Percentiles rank a stretch among this genome's conserved stretches.
phyloP scores from a whole-genome alignment of 1,140 invertebrate genomes.

The Whitmania pigra region DNA sequence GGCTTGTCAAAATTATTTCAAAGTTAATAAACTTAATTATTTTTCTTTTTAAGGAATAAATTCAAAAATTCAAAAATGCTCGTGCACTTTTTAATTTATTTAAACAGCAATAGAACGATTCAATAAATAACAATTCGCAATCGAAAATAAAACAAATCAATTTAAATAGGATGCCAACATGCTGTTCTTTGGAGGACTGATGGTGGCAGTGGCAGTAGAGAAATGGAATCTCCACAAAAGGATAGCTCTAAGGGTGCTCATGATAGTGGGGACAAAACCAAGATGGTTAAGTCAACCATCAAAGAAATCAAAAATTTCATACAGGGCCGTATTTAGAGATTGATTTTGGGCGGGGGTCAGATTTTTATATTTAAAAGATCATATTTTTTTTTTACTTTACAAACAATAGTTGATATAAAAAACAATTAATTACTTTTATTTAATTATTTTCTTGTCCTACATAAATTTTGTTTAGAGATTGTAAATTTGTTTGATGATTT shows the following conservation, averaged over 20 bases:
- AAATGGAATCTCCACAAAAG: conserved; percentile 69
- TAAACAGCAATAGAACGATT: neutral
- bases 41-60: neutral
- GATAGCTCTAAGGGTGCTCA: conserved; percentile 65
- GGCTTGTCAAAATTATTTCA: conserved; percentile 20
- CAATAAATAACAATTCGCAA: neutral
- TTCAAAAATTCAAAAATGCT: neutral
- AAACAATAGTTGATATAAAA: too few species aligned
- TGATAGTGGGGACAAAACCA: conserved; percentile 54
- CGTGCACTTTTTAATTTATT: neutral
- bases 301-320: too few species aligned
- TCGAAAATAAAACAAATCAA: neutral
- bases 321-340: too few species aligned
- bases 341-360: too few species aligned
- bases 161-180: conserved; percentile 49
- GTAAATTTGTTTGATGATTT: too few species aligned
- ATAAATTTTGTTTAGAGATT: too few species aligned
- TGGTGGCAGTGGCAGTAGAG: conserved; percentile 73
- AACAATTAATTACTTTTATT: too few species aligned
- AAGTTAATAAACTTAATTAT: conserved; percentile 12
- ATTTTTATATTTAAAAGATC: too few species aligned
- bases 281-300: conserved; percentile 25
- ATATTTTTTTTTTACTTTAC: too few species aligned
- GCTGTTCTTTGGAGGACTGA: conserved; percentile 60
- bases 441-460: too few species aligned